Evolutionary conservation across 2,113 vertebrate species (phyloP), one percentile per base, ranked within the genome.

Genomic region (Boulengeromyrus knoepffleri): DNA sequence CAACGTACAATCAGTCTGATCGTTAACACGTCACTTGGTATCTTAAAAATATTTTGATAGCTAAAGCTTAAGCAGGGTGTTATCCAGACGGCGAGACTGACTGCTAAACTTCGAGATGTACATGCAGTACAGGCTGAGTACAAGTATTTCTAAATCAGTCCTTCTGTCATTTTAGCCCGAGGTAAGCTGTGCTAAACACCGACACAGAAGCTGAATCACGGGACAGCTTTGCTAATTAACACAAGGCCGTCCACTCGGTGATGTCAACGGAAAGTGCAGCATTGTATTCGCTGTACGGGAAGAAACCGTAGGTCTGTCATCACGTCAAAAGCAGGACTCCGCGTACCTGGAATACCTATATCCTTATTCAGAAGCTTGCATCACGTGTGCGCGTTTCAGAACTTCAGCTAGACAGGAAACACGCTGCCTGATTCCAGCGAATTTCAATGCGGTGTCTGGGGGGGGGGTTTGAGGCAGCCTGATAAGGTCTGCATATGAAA

Each of bases 401-500:
- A 53, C 4, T 49, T 88, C 31, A 80, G 49, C 31, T 31, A 49
- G 56, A 87, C 46, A 90, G 58, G 58, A 49, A 62, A 87, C 13
- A 47, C 13, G 42, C 50, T 86, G 80, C 45, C 21, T 31, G 9
- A 45, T 86, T 86, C 39, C 17, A 6, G 7, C 45, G 66, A 45
- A 46, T 13, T n/a, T 87, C n/a, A 85, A 66, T 49, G 46, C 12
- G 2, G 12, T 13, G 85, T 87, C 49, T 27, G 85, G 85, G 49
- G 56, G 12, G 42, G 74, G 89, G 17, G 74, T n/a, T 31, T 89
- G 47, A 19, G 47, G 88, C 70, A 13, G 31, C 24, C 77, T 46
- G 66, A 89, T 83, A 89, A 77, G 3, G 36, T 5, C 49, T 31
- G 19, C 17, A 89, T 45, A 56, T 89, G 49, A 89, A 89, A 83